phyloP scores from a whole-genome alignment of 1,140 invertebrate genomes.

The Aphis craccivora region DNA sequence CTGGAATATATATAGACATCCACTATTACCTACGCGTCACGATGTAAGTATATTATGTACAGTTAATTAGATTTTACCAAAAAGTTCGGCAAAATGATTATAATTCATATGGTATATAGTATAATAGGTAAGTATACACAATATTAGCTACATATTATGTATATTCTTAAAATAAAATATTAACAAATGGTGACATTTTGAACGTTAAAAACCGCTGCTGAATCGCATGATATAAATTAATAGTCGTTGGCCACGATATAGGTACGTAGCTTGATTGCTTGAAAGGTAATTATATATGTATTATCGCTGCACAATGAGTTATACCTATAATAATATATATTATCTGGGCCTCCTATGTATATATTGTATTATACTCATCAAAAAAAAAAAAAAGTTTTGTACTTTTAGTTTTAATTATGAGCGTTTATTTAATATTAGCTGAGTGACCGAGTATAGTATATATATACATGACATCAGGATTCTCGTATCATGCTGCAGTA shows the following conservation, averaged over 20 bases:
- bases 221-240: constrained; percentile 32
- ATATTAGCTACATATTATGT: no score
- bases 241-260: background rate
- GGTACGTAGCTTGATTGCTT: no score
- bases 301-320: background rate
- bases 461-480: background rate
- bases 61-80: background rate
- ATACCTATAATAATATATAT: background rate
- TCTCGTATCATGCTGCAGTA: background rate
- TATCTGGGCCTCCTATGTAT: background rate
- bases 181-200: background rate
- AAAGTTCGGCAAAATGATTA: background rate
- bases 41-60: background rate
- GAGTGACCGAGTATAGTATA: background rate
- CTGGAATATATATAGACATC: background rate
- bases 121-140: no score
- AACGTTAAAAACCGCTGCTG: background rate
- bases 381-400: background rate
- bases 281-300: background rate
- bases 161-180: background rate
- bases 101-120: background rate
- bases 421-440: background rate
- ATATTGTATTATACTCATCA: background rate
- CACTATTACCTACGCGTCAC: background rate
- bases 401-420: constrained; percentile 24